These are phyloP conservation scores for Acrocephalus kingi DNA, from an alignment of 2,113 vertebrate species.

Conservation along the genomic window DNA sequence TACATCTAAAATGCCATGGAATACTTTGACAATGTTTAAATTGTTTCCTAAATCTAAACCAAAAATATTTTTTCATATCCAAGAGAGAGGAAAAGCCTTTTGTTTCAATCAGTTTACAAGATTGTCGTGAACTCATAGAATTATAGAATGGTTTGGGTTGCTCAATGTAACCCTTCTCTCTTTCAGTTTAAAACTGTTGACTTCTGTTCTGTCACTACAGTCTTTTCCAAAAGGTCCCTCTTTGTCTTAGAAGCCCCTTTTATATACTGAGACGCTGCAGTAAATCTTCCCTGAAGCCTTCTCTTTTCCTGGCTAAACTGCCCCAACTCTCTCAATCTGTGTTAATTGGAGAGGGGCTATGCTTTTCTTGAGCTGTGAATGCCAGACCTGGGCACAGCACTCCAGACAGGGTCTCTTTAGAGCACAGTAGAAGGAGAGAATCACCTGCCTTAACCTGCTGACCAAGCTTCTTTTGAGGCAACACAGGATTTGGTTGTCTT, in stretches of 20 bases:
- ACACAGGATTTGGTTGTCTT: not conserved
- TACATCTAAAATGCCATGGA: not conserved
- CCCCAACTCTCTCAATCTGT: rapidly evolving
- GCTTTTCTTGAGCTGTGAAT: not conserved
- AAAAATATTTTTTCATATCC: not conserved
- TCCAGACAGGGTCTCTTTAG: not conserved
- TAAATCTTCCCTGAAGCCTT: not conserved
- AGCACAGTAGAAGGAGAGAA: not conserved
- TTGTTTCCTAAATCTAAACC: not conserved
- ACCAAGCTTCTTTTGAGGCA: rapidly evolving
- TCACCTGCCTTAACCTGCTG: not conserved
- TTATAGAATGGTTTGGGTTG: not conserved
- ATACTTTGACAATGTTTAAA: not conserved
- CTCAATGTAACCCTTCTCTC: not conserved
- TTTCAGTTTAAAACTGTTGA: not conserved
- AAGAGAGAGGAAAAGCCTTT: not conserved
- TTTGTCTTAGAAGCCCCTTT: not conserved
- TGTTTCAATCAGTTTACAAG: not conserved
- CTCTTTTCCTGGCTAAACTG: rapidly evolving
- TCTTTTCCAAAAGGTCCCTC: not conserved
- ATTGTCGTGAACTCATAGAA: not conserved
- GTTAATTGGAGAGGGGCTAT: not conserved
- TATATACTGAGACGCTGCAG: not conserved
- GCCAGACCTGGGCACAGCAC: not conserved
- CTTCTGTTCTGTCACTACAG: not conserved